Percentiles rank a stretch among this genome's conserved stretches.
phyloP scores from a whole-genome alignment of 2,113 vertebrate genomes.

The Hassar affinis region DNA sequence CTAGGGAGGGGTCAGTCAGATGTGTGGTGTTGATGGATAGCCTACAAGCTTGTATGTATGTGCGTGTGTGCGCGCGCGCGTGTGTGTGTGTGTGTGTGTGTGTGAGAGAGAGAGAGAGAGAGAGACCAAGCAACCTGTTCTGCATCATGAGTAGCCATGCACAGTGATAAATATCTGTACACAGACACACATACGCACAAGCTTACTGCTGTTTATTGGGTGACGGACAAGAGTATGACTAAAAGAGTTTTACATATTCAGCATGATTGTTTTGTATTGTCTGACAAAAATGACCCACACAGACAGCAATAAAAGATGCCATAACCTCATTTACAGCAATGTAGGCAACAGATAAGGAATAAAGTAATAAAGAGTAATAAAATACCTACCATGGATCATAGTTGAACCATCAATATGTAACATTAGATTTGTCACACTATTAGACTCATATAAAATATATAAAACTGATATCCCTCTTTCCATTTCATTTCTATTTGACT shows the following conservation, averaged over 20 bases:
- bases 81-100: constrained; percentile 36
- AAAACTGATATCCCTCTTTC: background rate
- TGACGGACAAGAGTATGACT: background rate
- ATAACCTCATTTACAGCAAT: constrained; percentile 25
- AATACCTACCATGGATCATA: too few species aligned
- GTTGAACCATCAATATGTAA: background rate
- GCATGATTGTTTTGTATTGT: background rate
- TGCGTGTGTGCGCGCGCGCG: constrained; percentile 35
- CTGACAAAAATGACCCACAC: background rate
- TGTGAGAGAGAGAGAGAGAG: constrained; percentile 9
- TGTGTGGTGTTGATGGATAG: constrained; percentile 61
- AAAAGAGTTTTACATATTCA: background rate
- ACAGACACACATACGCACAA: constrained; percentile 17
- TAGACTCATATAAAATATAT: background rate
- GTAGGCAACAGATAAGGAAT: constrained; percentile 16
- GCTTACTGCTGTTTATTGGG: background rate
- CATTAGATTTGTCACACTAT: background rate
- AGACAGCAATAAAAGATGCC: background rate
- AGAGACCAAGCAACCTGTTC: background rate
- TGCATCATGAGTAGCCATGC: background rate
- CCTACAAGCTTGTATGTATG: constrained; percentile 58
- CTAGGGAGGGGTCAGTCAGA: constrained; percentile 50
- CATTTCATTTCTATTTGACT: background rate
- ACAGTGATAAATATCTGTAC: constrained; percentile 25
- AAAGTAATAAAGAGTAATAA: constrained; percentile 21